Percentiles rank a stretch among this genome's conserved stretches.
Conservation (phyloP, 2,797 vertebrate genomes). For the Brotogeris chrysoptera region DNA sequence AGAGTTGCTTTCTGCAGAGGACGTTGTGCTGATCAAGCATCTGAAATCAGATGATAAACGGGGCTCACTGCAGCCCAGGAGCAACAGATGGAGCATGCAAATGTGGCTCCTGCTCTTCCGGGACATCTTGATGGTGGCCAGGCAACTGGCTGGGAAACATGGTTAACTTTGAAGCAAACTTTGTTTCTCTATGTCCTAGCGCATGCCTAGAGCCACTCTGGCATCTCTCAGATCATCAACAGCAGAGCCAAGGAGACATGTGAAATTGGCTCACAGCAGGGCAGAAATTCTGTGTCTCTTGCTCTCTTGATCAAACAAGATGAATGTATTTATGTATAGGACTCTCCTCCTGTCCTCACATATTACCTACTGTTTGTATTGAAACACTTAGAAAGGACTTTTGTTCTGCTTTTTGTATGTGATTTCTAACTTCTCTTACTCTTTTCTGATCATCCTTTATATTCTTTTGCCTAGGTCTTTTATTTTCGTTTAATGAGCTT, state of each 20-base stretch:
- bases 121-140: neutral
- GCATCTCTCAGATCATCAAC: neutral
- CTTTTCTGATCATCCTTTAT: neutral
- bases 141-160: neutral
- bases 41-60: neutral
- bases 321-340: too few relatives aligned
- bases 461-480: neutral
- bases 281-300: neutral
- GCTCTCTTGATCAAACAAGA: neutral
- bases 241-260: neutral
- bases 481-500: neutral
- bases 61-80: neutral
- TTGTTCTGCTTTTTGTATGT: neutral
- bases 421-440: neutral
- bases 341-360: neutral
- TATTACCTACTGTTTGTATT: neutral
- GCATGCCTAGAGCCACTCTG: too few relatives aligned
- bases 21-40: neutral
- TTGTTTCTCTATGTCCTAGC: rapidly evolving
- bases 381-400: neutral
- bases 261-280: neutral
- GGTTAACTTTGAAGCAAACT: neutral
- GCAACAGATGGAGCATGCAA: too few relatives aligned
- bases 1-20: neutral
- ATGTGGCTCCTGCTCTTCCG: neutral